These are phyloP conservation scores for Chrysolina oricalcia DNA, from an alignment of 2,888 invertebrate genomes.

Conservation along the genomic window DNA sequence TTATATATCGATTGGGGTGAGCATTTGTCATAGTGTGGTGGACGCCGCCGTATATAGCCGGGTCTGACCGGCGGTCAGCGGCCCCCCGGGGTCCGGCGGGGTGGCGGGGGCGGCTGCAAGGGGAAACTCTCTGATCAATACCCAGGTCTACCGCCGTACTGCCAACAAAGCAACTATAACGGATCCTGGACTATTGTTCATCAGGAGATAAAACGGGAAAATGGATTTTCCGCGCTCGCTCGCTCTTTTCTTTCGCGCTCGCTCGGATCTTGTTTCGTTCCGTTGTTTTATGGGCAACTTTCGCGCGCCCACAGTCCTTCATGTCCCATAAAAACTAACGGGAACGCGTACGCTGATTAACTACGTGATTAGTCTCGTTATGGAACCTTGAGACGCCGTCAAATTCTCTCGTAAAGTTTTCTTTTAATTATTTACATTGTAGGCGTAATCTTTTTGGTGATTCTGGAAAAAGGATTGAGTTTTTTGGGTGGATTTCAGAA, in stretches of 20 bases:
- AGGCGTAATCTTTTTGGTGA: neutral
- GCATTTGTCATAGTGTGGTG: conserved; percentile 72
- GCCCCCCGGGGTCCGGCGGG: conserved; percentile 55
- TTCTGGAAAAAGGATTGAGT: neutral
- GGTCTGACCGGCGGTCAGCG: conserved; percentile 70
- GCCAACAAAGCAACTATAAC: conserved; percentile 73
- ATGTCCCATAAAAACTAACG: conserved; percentile 63
- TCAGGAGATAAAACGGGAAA: conserved; percentile 73
- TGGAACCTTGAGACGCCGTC: conserved; percentile 56
- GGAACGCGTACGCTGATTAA: conserved; percentile 63
- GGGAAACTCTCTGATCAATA: conserved; percentile 71
- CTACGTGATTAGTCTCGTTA: conserved; percentile 62
- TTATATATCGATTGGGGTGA: conserved; percentile 71
- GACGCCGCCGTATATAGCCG: conserved; percentile 61
- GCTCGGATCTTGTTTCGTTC: conserved; percentile 56
- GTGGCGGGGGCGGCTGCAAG: conserved; percentile 65
- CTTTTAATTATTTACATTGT: conserved; percentile 21
- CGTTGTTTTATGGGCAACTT: conserved; percentile 61
- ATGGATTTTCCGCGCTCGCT: conserved; percentile 66
- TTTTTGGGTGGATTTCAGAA: too few species aligned
- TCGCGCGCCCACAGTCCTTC: conserved; percentile 59
- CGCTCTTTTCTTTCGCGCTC: conserved; percentile 42
- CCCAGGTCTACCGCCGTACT: conserved; percentile 73
- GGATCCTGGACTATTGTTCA: conserved; percentile 73
- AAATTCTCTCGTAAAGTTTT: conserved; percentile 47